These are phyloP conservation scores for Ctenopoma kingsleyae DNA, from an alignment of 2,797 vertebrate species.

Conservation along the genomic window DNA sequence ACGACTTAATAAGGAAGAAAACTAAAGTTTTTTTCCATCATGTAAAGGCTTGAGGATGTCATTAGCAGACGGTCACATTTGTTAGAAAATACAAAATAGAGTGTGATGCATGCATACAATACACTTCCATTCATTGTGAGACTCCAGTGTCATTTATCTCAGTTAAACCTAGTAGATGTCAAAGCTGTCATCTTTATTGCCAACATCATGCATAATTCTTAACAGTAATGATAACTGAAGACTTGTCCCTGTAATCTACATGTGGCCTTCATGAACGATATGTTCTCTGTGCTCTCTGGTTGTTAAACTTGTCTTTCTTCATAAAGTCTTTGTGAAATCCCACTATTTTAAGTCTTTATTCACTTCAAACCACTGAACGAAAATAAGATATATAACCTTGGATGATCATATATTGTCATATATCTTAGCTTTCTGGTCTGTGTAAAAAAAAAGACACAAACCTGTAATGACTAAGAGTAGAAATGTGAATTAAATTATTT, in stretches of 20 bases:
- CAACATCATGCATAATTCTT: slow-evolving; percentile 13
- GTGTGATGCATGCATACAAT: neutral
- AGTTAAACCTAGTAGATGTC: slow-evolving; percentile 41
- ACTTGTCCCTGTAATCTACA: neutral
- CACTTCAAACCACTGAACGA: no score
- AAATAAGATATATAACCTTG: no score
- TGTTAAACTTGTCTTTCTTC: neutral
- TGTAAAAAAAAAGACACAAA: no score
- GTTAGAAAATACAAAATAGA: no score
- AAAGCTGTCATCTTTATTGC: slow-evolving; percentile 23
- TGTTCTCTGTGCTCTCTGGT: neutral
- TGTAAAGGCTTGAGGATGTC: slow-evolving; percentile 1
- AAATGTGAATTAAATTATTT: no score
- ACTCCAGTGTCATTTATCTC: slow-evolving; percentile 31
- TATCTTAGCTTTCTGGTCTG: no score
- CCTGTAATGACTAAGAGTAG: no score
- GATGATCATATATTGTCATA: no score
- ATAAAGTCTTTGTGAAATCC: neutral
- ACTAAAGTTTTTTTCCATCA: slow-evolving; percentile 1
- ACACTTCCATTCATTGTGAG: slow-evolving; percentile 7
- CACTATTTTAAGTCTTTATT: no score
- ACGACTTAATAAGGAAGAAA: neutral
- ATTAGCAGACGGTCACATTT: neutral
- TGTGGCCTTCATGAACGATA: neutral
- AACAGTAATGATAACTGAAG: neutral